Evolutionary conservation across 2,113 vertebrate species (phyloP), one percentile per base, ranked within the genome.

Genomic region (Tenebrosternarchus preto): DNA sequence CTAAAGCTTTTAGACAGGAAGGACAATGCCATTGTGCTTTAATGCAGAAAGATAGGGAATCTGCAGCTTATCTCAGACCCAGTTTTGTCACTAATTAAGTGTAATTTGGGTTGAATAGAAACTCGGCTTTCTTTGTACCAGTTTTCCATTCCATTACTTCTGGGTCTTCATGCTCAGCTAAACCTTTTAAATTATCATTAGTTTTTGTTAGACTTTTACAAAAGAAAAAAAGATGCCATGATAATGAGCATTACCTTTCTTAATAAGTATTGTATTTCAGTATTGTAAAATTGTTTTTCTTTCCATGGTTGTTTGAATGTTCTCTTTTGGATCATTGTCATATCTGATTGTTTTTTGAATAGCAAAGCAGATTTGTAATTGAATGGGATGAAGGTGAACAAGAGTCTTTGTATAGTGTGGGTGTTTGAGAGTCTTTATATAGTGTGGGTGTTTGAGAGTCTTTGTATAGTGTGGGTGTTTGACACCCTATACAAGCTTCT

Each of bases 11-110:
- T 64, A 5, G 55, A 69, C 27, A 69, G 20, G 17, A 64, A 22
- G 22, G 24, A 71, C 60, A 59, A 63, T 67, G 60, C 22, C 33
- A 55, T 57, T 66, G 64, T 83, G 17, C 71, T 71, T 68, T 73
- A 71, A n/a, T 12, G 19, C 24, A 19, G 63, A 27, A 20, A 59
- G 74, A 82, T 77, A 39, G 55, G 25, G 1, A 1, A 60, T 57
- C 8, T 50, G 20, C 20, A 6, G 39, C 39, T 50, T 71, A 31
- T 68, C 19, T 5, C 20, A 67, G 63, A 76, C 7, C 1, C 3
- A 15, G 7, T 33, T 3, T 6, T 12, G 39, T 61, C 59, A 50
- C 31, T 76, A 50, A 29, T 20, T 31, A 56, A 70, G 67, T 36
- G 24, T 36, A 53, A 53, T 59, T 16, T 22, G 4, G 57, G 3